Evolutionary conservation across 2,888 invertebrate species (phyloP).

Genomic region (Andrena dorsata): DNA sequence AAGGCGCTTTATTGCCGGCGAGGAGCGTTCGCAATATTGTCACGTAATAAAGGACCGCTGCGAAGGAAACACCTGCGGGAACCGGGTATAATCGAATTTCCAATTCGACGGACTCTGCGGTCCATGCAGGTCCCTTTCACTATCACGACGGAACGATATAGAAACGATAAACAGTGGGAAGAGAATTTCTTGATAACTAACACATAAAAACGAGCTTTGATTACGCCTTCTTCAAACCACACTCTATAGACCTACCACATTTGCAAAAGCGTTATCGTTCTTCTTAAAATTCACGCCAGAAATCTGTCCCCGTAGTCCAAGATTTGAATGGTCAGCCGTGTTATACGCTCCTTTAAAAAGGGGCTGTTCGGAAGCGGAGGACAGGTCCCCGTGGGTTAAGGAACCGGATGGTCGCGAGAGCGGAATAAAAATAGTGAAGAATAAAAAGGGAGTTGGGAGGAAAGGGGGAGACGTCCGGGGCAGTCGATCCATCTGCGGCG

Average conservation of each 20-base stretch:
- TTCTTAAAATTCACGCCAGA: too few relatives aligned
- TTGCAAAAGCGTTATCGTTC: too few relatives aligned
- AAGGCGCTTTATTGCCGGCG: constrained; percentile 76
- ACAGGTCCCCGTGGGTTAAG: background rate
- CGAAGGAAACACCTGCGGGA: constrained; percentile 49
- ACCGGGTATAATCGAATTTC: constrained; percentile 52
- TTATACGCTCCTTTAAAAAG: background rate
- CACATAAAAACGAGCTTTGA: too few relatives aligned
- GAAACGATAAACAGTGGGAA: background rate
- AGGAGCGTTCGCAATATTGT: constrained; percentile 74
- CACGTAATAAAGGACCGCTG: constrained; percentile 74
- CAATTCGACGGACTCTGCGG: constrained; percentile 24
- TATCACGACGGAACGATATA: background rate
- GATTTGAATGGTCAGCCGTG: background rate
- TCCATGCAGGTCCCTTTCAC: background rate
- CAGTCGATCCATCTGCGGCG: constrained; percentile 63
- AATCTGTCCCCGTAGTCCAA: too few relatives aligned
- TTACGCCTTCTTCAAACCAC: too few relatives aligned
- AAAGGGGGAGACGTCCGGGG: constrained; percentile 29
- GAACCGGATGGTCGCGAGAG: background rate
- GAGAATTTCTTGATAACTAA: background rate
- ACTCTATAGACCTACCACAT: too few relatives aligned
- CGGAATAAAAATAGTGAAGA: constrained; percentile 45
- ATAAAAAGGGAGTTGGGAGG: constrained; percentile 30
- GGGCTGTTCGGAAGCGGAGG: background rate